These are phyloP conservation scores for Andricus quercusramuli DNA, from an alignment of 2,888 invertebrate species.

Conservation along the genomic window DNA sequence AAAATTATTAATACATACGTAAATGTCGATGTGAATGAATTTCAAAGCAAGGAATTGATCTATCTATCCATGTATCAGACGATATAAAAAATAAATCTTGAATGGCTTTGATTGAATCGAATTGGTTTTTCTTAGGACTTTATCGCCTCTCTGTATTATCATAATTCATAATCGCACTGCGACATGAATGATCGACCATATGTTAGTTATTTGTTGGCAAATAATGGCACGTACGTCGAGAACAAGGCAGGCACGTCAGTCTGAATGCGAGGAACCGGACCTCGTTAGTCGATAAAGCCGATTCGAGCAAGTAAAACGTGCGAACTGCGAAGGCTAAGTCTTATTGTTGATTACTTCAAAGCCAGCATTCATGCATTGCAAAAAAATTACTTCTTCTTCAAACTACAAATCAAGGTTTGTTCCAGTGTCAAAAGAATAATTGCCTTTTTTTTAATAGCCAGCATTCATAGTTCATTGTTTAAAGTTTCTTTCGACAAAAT, in stretches of 20 bases:
- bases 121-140: neutral
- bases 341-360: conserved; percentile 45
- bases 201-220: conserved; percentile 23
- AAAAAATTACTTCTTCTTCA: neutral
- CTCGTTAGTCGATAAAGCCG: conserved; percentile 61
- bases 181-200: conserved; percentile 9
- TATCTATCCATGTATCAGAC: neutral
- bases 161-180: conserved; percentile 20
- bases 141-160: conserved; percentile 12
- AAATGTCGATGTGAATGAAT: too few relatives aligned
- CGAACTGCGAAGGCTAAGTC: conserved; percentile 45
- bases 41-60: neutral
- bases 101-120: neutral
- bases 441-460: neutral
- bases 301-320: conserved; percentile 50
- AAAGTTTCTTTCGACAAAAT: neutral
- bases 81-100: neutral
- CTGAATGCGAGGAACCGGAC: conserved; percentile 53
- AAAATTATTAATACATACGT: neutral
- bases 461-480: neutral
- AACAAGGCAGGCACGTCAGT: conserved; percentile 27
- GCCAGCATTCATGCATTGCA: neutral
- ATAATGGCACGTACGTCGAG: conserved; percentile 40
- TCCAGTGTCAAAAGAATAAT: neutral
- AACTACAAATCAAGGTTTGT: neutral